A percentile compares a stretch with the other conserved stretches of the same genome.
These are phyloP conservation scores for Brachyhypopomus gauderio DNA, from an alignment of 2,113 vertebrate genomes.

Conservation along the genomic window DNA sequence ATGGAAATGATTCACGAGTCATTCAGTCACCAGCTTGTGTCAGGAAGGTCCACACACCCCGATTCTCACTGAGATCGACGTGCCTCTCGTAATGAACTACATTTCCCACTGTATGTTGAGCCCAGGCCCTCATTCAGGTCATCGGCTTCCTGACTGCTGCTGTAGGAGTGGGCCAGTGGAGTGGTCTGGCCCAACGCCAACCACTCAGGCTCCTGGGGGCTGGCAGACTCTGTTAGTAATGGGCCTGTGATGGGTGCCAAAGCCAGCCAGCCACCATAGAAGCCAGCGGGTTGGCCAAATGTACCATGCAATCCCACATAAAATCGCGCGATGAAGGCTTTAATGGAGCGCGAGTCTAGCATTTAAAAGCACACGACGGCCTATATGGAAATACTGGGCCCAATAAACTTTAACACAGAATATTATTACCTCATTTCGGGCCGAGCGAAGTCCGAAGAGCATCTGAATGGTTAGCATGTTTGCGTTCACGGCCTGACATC, in stretches of 20 bases:
- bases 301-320: slow-evolving; percentile 66
- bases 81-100: not conserved
- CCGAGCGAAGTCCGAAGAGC: slow-evolving; percentile 41
- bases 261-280: slow-evolving; percentile 35
- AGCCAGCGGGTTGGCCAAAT: slow-evolving; percentile 69
- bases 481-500: slow-evolving; percentile 41
- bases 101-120: slow-evolving; percentile 22
- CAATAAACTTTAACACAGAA: slow-evolving; percentile 71
- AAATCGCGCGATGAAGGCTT: slow-evolving; percentile 70
- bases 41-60: slow-evolving; percentile 5
- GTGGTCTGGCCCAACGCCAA: slow-evolving; percentile 39
- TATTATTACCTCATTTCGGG: slow-evolving; percentile 60
- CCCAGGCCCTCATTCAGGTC: slow-evolving; percentile 26
- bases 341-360: slow-evolving; percentile 67
- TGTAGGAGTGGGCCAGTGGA: slow-evolving; percentile 25
- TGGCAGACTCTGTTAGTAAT: slow-evolving; percentile 41
- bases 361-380: slow-evolving; percentile 68
- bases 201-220: slow-evolving; percentile 38
- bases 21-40: not conserved
- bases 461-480: slow-evolving; percentile 35
- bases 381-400: slow-evolving; percentile 67
- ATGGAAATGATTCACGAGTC: not conserved
- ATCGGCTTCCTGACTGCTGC: slow-evolving; percentile 12
- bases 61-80: not conserved
- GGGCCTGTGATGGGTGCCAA: slow-evolving; percentile 36